Percentiles rank a stretch among this genome's conserved stretches.
Evolutionary conservation across 2,113 vertebrate genomes (phyloP).

Genomic region (Nansenia antarctica): DNA sequence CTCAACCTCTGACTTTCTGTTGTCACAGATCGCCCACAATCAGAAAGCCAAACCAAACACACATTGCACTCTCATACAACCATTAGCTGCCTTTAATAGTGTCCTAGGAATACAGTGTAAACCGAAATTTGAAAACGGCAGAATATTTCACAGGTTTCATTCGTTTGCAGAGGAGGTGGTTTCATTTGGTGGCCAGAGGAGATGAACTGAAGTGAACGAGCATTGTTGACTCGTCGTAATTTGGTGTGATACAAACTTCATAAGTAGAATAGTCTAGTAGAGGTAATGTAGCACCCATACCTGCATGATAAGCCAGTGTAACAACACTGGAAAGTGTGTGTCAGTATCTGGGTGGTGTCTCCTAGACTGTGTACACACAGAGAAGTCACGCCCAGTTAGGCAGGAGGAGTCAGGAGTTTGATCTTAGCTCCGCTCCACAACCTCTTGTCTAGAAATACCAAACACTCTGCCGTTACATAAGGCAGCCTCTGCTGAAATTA

Average conservation of each 20-base stretch:
- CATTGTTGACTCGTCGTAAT: too few relatives aligned
- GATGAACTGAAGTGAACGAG: not conserved
- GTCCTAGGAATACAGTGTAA: not conserved
- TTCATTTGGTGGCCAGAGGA: not conserved
- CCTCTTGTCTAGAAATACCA: slow-evolving; percentile 15
- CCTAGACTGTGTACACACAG: not conserved
- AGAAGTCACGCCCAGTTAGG: not conserved
- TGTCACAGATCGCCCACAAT: not conserved
- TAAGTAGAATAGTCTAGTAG: not conserved
- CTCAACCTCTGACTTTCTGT: not conserved
- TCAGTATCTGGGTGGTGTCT: slow-evolving; percentile 12
- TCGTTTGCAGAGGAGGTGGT: not conserved
- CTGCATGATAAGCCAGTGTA: slow-evolving; percentile 15
- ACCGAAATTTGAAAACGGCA: too few relatives aligned
- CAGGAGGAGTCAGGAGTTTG: slow-evolving; percentile 3
- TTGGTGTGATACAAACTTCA: not conserved
- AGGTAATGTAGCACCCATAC: not conserved
- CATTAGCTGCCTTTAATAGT: not conserved
- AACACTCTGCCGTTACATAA: slow-evolving; percentile 1
- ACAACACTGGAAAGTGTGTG: slow-evolving; percentile 11
- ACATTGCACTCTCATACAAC: not conserved
- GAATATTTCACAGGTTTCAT: not conserved
- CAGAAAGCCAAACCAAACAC: not conserved
- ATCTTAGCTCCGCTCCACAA: not conserved
- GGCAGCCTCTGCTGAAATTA: slow-evolving; percentile 10